Evolutionary conservation across 2,113 vertebrate genomes (phyloP).

Genomic region (Scomber colias): DNA sequence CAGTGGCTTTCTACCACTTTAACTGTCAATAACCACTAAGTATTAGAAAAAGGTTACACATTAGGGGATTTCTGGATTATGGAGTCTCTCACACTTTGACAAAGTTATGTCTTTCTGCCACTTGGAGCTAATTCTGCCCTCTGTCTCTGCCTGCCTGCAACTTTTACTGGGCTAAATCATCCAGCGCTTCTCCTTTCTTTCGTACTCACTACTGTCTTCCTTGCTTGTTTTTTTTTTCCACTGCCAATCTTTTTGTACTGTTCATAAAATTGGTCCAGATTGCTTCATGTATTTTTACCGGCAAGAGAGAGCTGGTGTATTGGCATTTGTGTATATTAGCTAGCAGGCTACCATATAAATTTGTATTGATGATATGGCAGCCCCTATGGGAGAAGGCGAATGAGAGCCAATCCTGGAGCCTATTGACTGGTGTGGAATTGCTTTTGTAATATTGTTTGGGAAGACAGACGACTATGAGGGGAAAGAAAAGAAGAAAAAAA

Average conservation of each 20-base stretch:
- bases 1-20: no score
- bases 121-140: background rate
- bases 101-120: no score
- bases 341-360: constrained; percentile 83
- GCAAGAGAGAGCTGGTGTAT: constrained; percentile 67
- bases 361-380: constrained; percentile 85
- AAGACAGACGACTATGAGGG: constrained; percentile 78
- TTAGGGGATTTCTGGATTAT: no score
- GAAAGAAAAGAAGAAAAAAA: constrained; percentile 31
- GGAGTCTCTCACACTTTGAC: no score
- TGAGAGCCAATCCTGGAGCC: constrained; percentile 81
- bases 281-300: constrained; percentile 79
- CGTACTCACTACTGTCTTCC: constrained; percentile 19
- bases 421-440: constrained; percentile 85
- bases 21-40: no score
- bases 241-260: constrained; percentile 78
- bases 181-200: background rate
- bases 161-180: constrained; percentile 38
- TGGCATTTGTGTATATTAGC: constrained; percentile 86
- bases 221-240: constrained; percentile 59
- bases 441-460: constrained; percentile 87
- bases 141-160: background rate
- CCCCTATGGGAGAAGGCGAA: constrained; percentile 76
- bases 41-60: no score
- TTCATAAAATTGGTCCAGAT: constrained; percentile 81